Percentiles rank a stretch among this genome's conserved stretches.
phyloP scores from a whole-genome alignment of 1,140 invertebrate genomes.

The Euwallacea fornicatus region DNA sequence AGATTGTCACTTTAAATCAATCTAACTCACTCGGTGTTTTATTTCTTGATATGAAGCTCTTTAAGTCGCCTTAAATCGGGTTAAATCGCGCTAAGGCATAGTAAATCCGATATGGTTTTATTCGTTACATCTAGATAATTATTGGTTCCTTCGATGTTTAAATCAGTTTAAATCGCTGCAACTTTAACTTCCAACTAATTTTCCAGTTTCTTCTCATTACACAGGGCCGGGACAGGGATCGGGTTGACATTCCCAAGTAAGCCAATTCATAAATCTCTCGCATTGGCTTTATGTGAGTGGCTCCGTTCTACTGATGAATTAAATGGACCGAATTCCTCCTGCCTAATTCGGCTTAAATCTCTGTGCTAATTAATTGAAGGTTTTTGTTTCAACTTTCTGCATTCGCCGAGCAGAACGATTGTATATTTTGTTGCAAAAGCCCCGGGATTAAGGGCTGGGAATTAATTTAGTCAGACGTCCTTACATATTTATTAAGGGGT shows the following conservation, averaged over 20 bases:
- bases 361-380: conserved; percentile 33
- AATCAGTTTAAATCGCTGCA: background rate
- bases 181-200: background rate
- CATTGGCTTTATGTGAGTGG: conserved; percentile 24
- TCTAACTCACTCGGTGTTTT: too few species aligned
- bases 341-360: conserved; percentile 34
- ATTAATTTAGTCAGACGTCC: background rate
- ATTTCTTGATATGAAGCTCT: too few species aligned
- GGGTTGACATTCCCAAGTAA: conserved; percentile 28
- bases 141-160: background rate
- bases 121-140: too few species aligned
- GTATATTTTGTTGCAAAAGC: conserved; percentile 31
- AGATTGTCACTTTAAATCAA: too few species aligned
- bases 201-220: background rate
- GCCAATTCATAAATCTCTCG: conserved; percentile 34
- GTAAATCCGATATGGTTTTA: too few species aligned
- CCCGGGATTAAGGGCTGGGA: conserved; percentile 12
- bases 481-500: too few species aligned
- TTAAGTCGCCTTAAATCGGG: too few species aligned
- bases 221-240: background rate
- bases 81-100: too few species aligned
- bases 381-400: conserved; percentile 34
- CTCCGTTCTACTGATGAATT: conserved; percentile 32
- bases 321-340: conserved; percentile 33
- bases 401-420: conserved; percentile 17